Evolutionary conservation across 2,888 invertebrate genomes (phyloP), one percentile per base, ranked within the genome.

Genomic region (Conops quadrifasciatus): DNA sequence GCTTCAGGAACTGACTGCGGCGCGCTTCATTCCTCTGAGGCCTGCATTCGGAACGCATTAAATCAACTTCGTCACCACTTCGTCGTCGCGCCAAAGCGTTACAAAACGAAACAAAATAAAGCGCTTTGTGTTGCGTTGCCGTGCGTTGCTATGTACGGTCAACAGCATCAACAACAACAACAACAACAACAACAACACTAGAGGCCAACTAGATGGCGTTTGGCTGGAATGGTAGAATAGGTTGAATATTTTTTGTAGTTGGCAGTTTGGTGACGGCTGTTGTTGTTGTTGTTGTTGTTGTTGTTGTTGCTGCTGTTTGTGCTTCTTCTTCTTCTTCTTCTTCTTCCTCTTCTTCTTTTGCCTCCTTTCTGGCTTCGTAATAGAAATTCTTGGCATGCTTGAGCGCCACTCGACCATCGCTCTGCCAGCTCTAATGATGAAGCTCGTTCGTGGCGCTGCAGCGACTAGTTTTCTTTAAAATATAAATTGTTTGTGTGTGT

Each of bases 381-480:
- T 28, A 68, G 53, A 62, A 60, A 60, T 60, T 68, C 68, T 60
- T 60, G 30, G 24, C 58, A 58, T 68, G 68, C 60, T 36, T 68
- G 62, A 60, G 62, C 30, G 68, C 51, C 68, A 62, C 36, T 51
- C 58, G 53, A 24, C 56, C 43, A 63, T 16, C n/a, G n/a, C n/a
- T n/a, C 49, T 63, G 71, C 58, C 36, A 72, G 72, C 56, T 74
- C 73, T 68, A 71, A 66, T 71, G n/a, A n/a, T n/a, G 67, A 65
- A 66, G 67, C 36, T 77, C 80, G 80, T 80, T 79, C 77, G 78
- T 80, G 78, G 78, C 78, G 72, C 78, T 80, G 79, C 75, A 75
- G 76, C 78, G 77, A 77, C 74, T 80, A 78, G 72, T 75, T 74
- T 71, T 65, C 19, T 4, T 9, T 4, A 7, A 36, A 9, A 36